Evolutionary conservation across 2,888 invertebrate genomes (phyloP).

Genomic region (Cylindroiulus punctatus): DNA sequence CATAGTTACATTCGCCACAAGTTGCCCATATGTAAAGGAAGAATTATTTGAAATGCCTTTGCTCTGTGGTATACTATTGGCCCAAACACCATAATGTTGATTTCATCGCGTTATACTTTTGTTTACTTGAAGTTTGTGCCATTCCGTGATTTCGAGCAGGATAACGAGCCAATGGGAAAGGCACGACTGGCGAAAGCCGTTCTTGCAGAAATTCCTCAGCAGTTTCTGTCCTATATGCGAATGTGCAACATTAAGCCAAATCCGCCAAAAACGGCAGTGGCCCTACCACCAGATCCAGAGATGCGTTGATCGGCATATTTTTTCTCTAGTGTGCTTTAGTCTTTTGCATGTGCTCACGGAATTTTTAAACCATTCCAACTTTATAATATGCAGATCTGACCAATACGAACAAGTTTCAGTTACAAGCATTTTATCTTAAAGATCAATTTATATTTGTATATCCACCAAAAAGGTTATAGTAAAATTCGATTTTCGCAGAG

Average conservation of each 20-base stretch:
- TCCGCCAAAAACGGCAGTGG: conserved; percentile 60
- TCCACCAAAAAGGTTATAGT: too few species aligned
- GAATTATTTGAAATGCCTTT: neutral
- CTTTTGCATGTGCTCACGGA: neutral
- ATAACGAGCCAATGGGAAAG: conserved; percentile 42
- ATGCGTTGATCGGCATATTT: neutral
- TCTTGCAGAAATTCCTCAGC: conserved; percentile 71
- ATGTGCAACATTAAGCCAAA: conserved; percentile 67
- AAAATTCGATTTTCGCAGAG: too few species aligned
- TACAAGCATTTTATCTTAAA: neutral
- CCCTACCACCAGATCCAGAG: conserved; percentile 55
- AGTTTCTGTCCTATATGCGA: conserved; percentile 69
- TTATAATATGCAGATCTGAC: neutral
- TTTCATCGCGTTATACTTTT: neutral
- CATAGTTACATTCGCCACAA: too few species aligned
- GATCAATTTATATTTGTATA: neutral
- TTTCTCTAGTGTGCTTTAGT: neutral
- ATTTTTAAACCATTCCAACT: conserved; percentile 5
- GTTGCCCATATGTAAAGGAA: too few species aligned
- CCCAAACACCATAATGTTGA: neutral
- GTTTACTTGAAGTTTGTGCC: conserved; percentile 69
- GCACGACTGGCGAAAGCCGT: conserved; percentile 70
- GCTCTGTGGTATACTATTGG: neutral
- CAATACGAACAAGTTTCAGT: neutral
- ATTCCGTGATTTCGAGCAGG: conserved; percentile 65